phyloP scores from a whole-genome alignment of 2,888 invertebrate species.

The Conomelus anceps region DNA sequence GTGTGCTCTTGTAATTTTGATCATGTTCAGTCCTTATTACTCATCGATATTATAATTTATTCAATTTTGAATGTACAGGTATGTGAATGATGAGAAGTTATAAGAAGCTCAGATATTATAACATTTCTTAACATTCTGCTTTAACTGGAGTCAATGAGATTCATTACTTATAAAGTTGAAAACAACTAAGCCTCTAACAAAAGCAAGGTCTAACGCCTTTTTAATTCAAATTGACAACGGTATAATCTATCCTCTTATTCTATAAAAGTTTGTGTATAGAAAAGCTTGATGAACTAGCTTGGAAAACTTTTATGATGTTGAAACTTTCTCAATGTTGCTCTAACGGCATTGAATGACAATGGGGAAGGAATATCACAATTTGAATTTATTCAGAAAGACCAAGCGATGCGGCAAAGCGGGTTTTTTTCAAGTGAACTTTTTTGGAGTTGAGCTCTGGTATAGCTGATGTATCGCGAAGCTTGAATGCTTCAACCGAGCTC shows the following conservation, averaged over 20 bases:
- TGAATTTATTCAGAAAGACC: background rate
- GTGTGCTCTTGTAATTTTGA: too few relatives aligned
- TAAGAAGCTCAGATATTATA: too few relatives aligned
- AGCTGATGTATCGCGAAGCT: background rate
- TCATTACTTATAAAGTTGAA: background rate
- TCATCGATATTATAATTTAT: too few relatives aligned
- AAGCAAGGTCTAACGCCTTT: background rate
- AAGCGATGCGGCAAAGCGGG: background rate
- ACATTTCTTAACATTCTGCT: too few relatives aligned
- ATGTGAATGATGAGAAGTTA: too few relatives aligned
- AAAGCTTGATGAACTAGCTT: background rate
- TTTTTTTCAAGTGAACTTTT: background rate
- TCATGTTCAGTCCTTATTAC: too few relatives aligned
- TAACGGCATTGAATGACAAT: background rate
- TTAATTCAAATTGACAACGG: background rate
- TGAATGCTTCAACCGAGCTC: background rate
- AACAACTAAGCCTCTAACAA: background rate
- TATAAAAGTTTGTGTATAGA: background rate
- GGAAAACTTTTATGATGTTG: background rate
- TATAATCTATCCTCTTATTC: background rate
- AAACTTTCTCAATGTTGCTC: background rate
- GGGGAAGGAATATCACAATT: too few relatives aligned
- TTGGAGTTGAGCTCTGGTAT: background rate
- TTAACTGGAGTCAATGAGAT: too few relatives aligned
- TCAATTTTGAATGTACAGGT: too few relatives aligned